Evolutionary conservation across 2,113 vertebrate species (phyloP).

Genomic region (Brienomyrus brachyistius): DNA sequence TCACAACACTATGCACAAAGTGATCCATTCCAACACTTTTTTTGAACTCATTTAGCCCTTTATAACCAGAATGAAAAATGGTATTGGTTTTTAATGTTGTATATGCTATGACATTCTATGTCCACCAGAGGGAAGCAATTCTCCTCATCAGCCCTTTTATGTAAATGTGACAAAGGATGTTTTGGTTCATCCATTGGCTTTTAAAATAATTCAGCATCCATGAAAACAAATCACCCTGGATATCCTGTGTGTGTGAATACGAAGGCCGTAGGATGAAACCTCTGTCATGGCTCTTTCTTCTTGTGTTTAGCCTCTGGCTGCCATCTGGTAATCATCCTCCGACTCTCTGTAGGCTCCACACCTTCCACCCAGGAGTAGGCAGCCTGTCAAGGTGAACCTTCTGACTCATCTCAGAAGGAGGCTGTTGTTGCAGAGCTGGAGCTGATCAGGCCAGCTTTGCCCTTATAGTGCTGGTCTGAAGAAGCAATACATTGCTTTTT

Average conservation of each 20-base stretch:
- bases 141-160: neutral
- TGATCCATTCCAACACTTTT: neutral
- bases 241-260: neutral
- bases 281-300: neutral
- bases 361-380: constrained; percentile 29
- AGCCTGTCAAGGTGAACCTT: constrained; percentile 42
- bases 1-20: neutral
- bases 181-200: neutral
- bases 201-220: neutral
- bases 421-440: neutral
- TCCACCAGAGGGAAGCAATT: constrained; percentile 7
- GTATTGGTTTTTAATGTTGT: neutral
- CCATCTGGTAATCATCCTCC: constrained; percentile 41
- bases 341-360: constrained; percentile 24
- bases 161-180: neutral
- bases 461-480: neutral
- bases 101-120: neutral
- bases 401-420: constrained; percentile 20
- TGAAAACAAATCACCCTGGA: neutral
- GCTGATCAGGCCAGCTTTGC: neutral
- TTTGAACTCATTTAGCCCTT: neutral
- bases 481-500: neutral
- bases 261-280: neutral
- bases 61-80: neutral
- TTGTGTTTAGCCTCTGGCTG: neutral